Evolutionary conservation across 2,797 vertebrate genomes (phyloP).

Genomic region (Sebastes oblongus): DNA sequence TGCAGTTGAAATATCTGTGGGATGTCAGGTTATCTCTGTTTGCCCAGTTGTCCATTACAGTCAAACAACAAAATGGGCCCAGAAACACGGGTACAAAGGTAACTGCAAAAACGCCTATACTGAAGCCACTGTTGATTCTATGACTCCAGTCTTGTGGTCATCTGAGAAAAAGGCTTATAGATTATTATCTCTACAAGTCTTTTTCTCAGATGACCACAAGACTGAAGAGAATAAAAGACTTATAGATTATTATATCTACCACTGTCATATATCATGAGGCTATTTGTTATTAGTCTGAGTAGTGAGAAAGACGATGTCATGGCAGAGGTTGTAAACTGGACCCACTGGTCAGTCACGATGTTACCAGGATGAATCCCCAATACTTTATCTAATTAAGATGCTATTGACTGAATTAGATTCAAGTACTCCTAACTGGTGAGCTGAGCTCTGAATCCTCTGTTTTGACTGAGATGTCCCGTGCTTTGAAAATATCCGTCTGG

Average conservation of each 20-base stretch:
- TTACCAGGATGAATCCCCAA: not conserved
- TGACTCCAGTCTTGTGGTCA: not conserved
- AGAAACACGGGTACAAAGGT: not conserved
- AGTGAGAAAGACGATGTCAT: not conserved
- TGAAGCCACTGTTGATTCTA: not conserved
- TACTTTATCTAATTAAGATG: slow-evolving; percentile 33
- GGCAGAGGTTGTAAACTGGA: not conserved
- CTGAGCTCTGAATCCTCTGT: not conserved
- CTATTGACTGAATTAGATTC: slow-evolving; percentile 21
- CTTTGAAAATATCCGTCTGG: slow-evolving; percentile 11
- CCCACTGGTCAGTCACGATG: not conserved
- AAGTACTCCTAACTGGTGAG: not conserved
- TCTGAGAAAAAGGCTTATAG: not conserved
- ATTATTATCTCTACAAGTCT: too few species aligned
- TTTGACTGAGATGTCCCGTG: not conserved
- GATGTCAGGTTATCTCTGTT: slow-evolving; percentile 23
- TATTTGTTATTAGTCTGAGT: not conserved
- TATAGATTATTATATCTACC: not conserved
- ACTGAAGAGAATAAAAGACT: not conserved
- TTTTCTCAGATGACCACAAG: too few species aligned
- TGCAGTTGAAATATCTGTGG: not conserved
- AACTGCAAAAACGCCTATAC: not conserved
- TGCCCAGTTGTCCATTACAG: slow-evolving; percentile 7
- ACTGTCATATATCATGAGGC: not conserved
- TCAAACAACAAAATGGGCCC: not conserved